Evolutionary conservation across 2,113 vertebrate species (phyloP).

Genomic region (Aythya baeri): DNA sequence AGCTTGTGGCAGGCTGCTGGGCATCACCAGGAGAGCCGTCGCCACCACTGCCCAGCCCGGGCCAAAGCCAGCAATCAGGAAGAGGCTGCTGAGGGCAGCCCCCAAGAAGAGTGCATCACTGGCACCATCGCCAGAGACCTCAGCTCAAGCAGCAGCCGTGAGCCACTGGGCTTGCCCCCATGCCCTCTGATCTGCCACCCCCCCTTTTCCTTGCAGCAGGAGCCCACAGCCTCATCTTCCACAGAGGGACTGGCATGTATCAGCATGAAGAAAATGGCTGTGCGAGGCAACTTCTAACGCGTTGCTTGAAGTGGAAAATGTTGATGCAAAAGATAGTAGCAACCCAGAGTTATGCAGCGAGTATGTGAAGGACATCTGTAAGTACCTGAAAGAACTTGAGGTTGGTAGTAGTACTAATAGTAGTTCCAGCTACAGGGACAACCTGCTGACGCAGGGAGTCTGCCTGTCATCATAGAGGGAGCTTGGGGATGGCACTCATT

Average conservation of each 20-base stretch:
- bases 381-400: conserved; percentile 85
- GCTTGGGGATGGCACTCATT: background rate
- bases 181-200: too few relatives aligned
- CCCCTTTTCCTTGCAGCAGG: background rate
- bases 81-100: too few relatives aligned
- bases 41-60: too few relatives aligned
- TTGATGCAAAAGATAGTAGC: conserved; percentile 87
- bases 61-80: too few relatives aligned
- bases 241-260: conserved; percentile 80
- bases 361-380: conserved; percentile 88
- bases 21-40: too few relatives aligned
- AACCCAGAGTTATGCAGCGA: conserved; percentile 92
- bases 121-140: too few relatives aligned
- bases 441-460: background rate
- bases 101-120: too few relatives aligned
- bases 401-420: conserved; percentile 60
- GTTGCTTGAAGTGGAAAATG: conserved; percentile 84
- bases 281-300: conserved; percentile 90
- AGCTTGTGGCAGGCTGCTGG: too few relatives aligned
- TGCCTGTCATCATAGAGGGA: rapidly evolving
- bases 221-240: conserved; percentile 66
- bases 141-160: too few relatives aligned
- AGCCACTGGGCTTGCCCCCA: too few relatives aligned
- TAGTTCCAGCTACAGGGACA: background rate
- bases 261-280: conserved; percentile 67